These are phyloP conservation scores for Prochilodus magdalenae DNA, from an alignment of 2,113 vertebrate species.

Conservation along the genomic window DNA sequence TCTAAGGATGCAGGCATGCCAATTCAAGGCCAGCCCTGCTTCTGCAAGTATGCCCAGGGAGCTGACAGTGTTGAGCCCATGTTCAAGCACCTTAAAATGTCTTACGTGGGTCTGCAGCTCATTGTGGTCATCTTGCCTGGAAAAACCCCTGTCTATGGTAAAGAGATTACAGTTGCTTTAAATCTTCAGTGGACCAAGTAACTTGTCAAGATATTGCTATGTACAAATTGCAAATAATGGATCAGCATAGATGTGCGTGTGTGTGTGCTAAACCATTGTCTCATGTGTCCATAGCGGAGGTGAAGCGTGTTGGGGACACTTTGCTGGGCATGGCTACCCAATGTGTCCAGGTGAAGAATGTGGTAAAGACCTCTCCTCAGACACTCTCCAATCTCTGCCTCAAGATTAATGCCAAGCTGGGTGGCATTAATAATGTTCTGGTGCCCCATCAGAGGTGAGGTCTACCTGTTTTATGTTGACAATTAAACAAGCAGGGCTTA, in stretches of 20 bases:
- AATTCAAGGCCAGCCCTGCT: constrained; percentile 97
- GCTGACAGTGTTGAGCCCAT: constrained; percentile 99
- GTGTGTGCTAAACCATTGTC: background rate
- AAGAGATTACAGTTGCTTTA: background rate
- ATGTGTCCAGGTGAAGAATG: constrained; percentile 98
- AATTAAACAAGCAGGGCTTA: too few relatives aligned
- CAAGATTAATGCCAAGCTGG: constrained; percentile 98
- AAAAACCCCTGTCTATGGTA: constrained; percentile 97
- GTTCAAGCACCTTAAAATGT: constrained; percentile 99
- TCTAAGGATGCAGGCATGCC: constrained; percentile 99
- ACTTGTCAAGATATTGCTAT: too few relatives aligned
- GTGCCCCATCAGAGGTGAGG: constrained; percentile 97
- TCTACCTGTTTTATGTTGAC: too few relatives aligned
- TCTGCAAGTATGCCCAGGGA: constrained; percentile 98
- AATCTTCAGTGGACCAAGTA: too few relatives aligned
- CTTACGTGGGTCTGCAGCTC: constrained; percentile 96
- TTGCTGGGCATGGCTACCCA: constrained; percentile 98
- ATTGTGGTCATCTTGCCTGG: constrained; percentile 98
- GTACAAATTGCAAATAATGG: background rate
- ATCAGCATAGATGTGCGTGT: background rate
- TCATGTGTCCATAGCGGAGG: constrained; percentile 83
- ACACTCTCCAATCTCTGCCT: constrained; percentile 97
- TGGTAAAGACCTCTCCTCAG: constrained; percentile 97
- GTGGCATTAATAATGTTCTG: constrained; percentile 98
- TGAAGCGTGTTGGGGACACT: constrained; percentile 97